Evolutionary conservation across 2,797 vertebrate genomes (phyloP).

Genomic region (Zonotrichia albicollis): DNA sequence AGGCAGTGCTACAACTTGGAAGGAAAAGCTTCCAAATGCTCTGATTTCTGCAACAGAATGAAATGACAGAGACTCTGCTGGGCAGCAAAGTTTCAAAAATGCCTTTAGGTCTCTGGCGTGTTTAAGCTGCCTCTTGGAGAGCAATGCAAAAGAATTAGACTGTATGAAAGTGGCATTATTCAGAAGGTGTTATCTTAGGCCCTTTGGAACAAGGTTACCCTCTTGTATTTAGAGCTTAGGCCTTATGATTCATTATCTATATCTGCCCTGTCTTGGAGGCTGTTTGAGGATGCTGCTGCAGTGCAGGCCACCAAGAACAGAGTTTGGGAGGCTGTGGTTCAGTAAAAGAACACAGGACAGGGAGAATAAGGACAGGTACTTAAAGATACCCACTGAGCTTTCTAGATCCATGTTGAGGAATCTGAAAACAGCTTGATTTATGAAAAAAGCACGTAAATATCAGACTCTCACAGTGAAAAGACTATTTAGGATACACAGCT

Average conservation of each 20-base stretch:
- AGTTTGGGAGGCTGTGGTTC: not conserved
- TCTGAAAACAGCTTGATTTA: not conserved
- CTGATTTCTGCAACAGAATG: not conserved
- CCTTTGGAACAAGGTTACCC: not conserved
- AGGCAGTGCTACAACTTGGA: not conserved
- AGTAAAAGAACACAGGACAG: not conserved
- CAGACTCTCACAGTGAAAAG: not conserved
- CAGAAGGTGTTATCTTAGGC: not conserved
- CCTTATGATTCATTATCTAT: not conserved
- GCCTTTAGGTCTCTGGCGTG: not conserved
- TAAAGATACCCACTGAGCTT: not conserved
- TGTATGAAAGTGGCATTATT: not conserved
- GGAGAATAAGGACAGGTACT: not conserved
- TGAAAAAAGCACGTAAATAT: not conserved
- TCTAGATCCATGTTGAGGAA: not conserved
- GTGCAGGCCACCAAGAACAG: not conserved
- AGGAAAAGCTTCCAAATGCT: not conserved
- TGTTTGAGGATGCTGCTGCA: not conserved
- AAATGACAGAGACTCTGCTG: not conserved
- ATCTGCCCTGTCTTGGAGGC: not conserved
- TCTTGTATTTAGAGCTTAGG: not conserved
- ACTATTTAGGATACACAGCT: not conserved
- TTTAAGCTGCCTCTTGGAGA: not conserved
- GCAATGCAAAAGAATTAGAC: not conserved
- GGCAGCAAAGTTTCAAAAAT: not conserved